Percentiles rank a stretch among this genome's conserved stretches.
Evolutionary conservation across 2,113 vertebrate species (phyloP).

Genomic region (Hydropotes inermis): DNA sequence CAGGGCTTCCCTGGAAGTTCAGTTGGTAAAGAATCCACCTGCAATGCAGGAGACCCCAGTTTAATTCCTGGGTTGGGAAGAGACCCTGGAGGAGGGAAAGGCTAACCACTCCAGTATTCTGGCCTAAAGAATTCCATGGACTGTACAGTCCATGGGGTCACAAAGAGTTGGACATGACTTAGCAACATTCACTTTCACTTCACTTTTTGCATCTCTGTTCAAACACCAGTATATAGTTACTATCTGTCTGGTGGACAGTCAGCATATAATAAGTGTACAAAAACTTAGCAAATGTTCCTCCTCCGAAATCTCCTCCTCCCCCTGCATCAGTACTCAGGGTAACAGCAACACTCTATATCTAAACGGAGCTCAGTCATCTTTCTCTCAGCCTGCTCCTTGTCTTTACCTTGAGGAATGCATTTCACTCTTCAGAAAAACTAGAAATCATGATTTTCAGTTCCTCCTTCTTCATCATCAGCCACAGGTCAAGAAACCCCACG

Average conservation of each 20-base stretch:
- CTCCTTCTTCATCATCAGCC: not conserved
- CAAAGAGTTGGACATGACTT: not conserved
- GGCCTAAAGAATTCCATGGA: not conserved
- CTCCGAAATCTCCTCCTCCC: not conserved
- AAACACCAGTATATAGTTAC: not conserved
- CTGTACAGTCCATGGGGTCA: accelerated
- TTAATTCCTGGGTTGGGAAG: not conserved
- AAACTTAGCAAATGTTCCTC: not conserved
- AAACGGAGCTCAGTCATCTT: not conserved
- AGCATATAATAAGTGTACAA: not conserved
- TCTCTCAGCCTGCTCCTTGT: not conserved
- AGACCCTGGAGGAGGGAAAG: not conserved
- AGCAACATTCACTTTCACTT: not conserved
- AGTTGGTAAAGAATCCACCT: not conserved
- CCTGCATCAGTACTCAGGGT: not conserved
- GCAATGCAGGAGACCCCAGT: not conserved
- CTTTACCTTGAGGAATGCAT: not conserved
- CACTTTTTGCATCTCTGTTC: not conserved
- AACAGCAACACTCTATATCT: not conserved
- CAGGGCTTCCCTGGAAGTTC: not conserved
- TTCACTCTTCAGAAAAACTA: not conserved
- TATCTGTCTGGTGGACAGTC: not conserved
- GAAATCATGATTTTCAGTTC: not conserved
- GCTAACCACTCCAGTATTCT: not conserved
- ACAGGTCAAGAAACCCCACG: not conserved